Evolutionary conservation across 2,888 invertebrate species (phyloP), one percentile per base, ranked within the genome.

Genomic region (Synanthedon myopaeformis): DNA sequence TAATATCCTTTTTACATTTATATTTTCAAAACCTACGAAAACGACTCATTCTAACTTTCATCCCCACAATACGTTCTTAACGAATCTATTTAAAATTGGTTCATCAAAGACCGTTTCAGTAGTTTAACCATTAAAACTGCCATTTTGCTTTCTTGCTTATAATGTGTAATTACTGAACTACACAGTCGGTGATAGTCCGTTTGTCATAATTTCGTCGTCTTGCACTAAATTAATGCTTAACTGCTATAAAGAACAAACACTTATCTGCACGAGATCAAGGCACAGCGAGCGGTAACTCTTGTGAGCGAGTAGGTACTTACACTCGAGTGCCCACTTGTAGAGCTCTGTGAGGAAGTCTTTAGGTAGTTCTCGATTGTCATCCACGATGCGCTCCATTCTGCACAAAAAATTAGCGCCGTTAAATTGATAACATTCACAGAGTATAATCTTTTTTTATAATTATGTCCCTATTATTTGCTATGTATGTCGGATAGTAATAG

Each of bases 301-400:
- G n/a, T 45, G 45, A 45, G 45, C 14, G 45, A 45, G 45, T 45
- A 59, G 58, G 55, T 70, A 90, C 92, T 91, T 88, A 92, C 94
- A 94, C 88, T 95, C 94, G 56, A 95, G 83, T 17, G 93, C 92
- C 94, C 94, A 95, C 84, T 93, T 93, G 76, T 92, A 92, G 55
- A 94, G 89, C 75, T 94, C 93, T 58, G 89, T 90, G 58, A 92
- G 87, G 73, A 93, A 93, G 71, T 91, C 84, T 51, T 87, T 81
- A n/a, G 92, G 92, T 59, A 94, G 81, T 72, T 93, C 92, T 51
- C 85, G 74, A 59, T 90, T 90, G 56, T 79, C 76, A 65, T 91
- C 89, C 55, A 89, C 73, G 69, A 91, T 89, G 59, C 69, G 77
- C 64, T 91, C 91, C 83, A 93, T 90, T 79, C 93, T 93, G 72